Evolutionary conservation across 92 coral and sea anemone species (phyloP).

Genomic region (Parazoanthus swiftii): DNA sequence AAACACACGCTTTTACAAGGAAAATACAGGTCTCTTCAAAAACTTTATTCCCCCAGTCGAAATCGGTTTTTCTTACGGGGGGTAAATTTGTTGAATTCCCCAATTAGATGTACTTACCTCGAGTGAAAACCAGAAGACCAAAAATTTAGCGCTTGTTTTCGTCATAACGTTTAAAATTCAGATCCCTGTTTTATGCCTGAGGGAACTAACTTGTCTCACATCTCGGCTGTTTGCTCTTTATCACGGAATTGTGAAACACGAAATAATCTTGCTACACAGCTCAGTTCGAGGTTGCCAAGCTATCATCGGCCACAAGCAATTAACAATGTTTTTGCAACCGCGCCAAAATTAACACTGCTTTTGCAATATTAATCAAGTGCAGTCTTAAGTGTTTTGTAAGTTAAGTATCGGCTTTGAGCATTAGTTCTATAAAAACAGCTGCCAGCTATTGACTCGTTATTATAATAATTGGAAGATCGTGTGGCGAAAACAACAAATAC

Average conservation of each 20-base stretch:
- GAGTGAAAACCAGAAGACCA: background rate
- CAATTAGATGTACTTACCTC: background rate
- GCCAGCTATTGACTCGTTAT: background rate
- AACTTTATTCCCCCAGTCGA: background rate
- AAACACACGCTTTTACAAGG: no score
- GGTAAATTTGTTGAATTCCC: background rate
- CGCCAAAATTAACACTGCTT: background rate
- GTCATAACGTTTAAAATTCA: background rate
- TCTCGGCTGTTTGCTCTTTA: background rate
- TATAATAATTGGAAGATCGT: background rate
- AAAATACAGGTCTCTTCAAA: background rate
- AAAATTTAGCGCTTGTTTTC: background rate
- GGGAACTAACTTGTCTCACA: background rate
- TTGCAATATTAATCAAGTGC: slow-evolving; percentile 22
- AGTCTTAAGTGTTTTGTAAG: background rate
- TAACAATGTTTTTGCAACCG: background rate
- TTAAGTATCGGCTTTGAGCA: slow-evolving; percentile 1
- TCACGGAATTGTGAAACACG: background rate
- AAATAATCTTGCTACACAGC: background rate
- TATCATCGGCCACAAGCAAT: background rate
- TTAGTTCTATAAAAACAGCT: background rate
- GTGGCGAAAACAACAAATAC: background rate
- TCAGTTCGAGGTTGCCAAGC: background rate
- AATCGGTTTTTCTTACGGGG: background rate
- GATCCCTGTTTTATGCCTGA: background rate